Evolutionary conservation across 2,888 invertebrate species (phyloP).

Genomic region (Blastobasis adustella): DNA sequence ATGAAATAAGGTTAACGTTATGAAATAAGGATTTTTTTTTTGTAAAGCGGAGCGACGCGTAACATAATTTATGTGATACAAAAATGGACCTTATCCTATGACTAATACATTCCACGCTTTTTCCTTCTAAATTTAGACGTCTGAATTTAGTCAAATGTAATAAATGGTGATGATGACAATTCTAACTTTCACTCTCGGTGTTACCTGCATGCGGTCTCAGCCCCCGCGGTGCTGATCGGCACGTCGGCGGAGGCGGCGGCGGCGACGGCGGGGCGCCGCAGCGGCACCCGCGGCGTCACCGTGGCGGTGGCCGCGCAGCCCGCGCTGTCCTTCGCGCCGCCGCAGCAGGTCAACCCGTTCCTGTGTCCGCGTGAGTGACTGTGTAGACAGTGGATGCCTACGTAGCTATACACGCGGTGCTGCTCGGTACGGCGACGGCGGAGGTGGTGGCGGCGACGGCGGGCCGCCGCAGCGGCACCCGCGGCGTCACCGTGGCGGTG

Average conservation of each 20-base stretch:
- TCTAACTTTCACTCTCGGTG: too few species aligned
- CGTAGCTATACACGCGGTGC: constrained; percentile 8
- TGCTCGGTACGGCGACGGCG: constrained; percentile 29
- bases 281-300: constrained; percentile 49
- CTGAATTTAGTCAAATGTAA: too few species aligned
- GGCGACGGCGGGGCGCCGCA: constrained; percentile 25
- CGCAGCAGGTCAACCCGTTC: constrained; percentile 35
- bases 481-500: constrained; percentile 61
- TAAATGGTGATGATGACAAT: too few species aligned
- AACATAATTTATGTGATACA: too few species aligned
- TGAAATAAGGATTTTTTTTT: too few species aligned
- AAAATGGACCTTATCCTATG: too few species aligned
- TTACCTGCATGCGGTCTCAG: neutral
- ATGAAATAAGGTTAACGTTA: too few species aligned
- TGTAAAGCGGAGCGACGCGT: too few species aligned
- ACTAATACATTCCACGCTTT: too few species aligned
- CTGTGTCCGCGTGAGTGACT: constrained; percentile 45
- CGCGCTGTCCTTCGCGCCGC: constrained; percentile 18
- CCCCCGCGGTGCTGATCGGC: constrained; percentile 18
- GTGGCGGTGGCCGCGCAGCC: constrained; percentile 47
- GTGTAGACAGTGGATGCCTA: neutral
- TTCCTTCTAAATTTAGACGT: too few species aligned
- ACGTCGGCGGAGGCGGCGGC: constrained; percentile 28
- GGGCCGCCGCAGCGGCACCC: constrained; percentile 31
- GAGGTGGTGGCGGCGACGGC: constrained; percentile 22